These are phyloP conservation scores for Agrilus cyanescens DNA, from an alignment of 2,888 invertebrate species.

Conservation along the genomic window DNA sequence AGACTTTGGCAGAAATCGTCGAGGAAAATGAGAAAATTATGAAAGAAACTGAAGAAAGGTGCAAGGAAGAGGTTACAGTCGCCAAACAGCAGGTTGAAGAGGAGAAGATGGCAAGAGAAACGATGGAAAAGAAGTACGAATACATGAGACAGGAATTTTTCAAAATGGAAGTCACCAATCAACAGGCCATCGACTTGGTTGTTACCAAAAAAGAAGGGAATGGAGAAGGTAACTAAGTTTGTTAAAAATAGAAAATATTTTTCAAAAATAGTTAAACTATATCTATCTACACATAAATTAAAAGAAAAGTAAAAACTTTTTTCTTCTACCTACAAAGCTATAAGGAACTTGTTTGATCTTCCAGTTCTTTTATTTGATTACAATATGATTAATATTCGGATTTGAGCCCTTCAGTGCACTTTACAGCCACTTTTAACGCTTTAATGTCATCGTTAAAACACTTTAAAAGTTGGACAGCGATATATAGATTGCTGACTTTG, in stretches of 20 bases:
- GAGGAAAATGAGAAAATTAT: slow-evolving; percentile 16
- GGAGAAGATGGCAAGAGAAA: slow-evolving; percentile 10
- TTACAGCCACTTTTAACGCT: too few relatives aligned
- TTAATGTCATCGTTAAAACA: too few relatives aligned
- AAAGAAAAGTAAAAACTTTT: too few relatives aligned
- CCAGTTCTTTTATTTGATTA: too few relatives aligned
- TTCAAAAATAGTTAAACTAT: too few relatives aligned
- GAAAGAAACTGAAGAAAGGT: slow-evolving; percentile 10
- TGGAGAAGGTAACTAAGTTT: slow-evolving; percentile 3
- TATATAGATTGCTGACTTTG: too few relatives aligned
- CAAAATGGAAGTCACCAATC: slow-evolving; percentile 18
- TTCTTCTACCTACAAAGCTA: too few relatives aligned
- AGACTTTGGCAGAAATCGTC: slow-evolving; percentile 19
- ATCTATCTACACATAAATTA: too few relatives aligned
- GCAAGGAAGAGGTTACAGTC: slow-evolving; percentile 18
- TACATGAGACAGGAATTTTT: slow-evolving; percentile 22
- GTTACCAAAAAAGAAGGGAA: slow-evolving; percentile 9
- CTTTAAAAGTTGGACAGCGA: too few relatives aligned
- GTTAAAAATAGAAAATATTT: not conserved
- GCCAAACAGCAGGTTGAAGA: slow-evolving; percentile 15
- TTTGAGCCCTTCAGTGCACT: too few relatives aligned
- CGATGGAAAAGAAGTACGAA: slow-evolving; percentile 16
- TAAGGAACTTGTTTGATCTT: too few relatives aligned
- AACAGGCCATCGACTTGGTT: slow-evolving; percentile 18
- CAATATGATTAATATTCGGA: too few relatives aligned